Evolutionary conservation across 2,797 vertebrate genomes (phyloP).

Genomic region (Tachyglossus aculeatus): DNA sequence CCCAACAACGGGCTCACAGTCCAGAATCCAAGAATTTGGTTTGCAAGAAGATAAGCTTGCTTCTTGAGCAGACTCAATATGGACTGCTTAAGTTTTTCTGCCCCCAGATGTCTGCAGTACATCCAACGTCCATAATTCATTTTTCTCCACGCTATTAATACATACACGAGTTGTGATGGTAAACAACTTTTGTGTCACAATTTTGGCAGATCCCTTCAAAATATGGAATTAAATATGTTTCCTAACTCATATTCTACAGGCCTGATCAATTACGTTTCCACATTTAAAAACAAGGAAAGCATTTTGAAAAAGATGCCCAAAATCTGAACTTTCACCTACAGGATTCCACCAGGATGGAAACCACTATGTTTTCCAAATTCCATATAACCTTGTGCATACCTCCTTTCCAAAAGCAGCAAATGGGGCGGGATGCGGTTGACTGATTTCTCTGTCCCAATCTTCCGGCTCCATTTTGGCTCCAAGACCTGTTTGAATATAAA

Average conservation of each 20-base stretch:
- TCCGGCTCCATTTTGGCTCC: constrained; percentile 52
- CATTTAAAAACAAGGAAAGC: not conserved
- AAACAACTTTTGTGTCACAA: no score
- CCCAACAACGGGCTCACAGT: no score
- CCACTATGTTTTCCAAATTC: not conserved
- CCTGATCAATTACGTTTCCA: not conserved
- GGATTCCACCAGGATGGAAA: not conserved
- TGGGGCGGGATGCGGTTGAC: not conserved
- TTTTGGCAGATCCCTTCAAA: no score
- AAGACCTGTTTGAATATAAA: not conserved
- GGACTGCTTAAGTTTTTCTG: no score
- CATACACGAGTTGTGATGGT: no score
- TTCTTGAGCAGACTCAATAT: no score
- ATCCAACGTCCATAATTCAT: no score
- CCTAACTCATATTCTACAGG: not conserved
- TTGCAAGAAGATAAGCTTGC: no score
- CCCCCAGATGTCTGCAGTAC: no score
- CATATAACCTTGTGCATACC: constrained; percentile 21
- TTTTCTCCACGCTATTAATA: no score
- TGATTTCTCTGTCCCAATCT: constrained; percentile 63
- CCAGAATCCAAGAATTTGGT: no score
- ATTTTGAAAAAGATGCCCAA: not conserved
- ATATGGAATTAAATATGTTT: no score
- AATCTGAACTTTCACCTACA: constrained; percentile 1
- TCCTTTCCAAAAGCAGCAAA: constrained; percentile 33